Evolutionary conservation across 2,888 invertebrate species (phyloP).

Genomic region (Aplocera efformata): DNA sequence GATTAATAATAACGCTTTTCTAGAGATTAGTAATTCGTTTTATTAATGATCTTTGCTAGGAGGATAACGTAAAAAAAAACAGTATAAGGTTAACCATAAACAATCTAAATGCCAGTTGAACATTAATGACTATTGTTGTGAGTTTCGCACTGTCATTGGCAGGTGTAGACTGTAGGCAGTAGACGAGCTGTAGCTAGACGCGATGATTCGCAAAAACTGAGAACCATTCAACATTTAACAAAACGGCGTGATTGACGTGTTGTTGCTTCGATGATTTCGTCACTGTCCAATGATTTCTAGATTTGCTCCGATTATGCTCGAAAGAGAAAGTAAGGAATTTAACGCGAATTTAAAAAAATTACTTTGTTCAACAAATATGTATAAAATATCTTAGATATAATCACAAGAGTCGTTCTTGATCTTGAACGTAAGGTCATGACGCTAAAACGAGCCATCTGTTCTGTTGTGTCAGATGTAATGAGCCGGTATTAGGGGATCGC

Average conservation of each 20-base stretch:
- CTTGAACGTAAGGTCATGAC: constrained; percentile 37
- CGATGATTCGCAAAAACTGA: constrained; percentile 6
- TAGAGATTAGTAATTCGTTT: no score
- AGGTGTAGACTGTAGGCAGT: constrained; percentile 4
- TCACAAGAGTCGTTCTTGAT: constrained; percentile 22
- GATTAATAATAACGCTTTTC: no score
- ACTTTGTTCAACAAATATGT: constrained; percentile 6
- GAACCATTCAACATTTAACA: no score
- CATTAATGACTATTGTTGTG: constrained; percentile 22
- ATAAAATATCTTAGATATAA: constrained; percentile 21
- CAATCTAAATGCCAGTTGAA: constrained; percentile 29
- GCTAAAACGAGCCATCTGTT: constrained; percentile 30
- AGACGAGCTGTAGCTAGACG: constrained; percentile 1
- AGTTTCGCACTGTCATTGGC: constrained; percentile 3
- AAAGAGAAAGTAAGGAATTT: constrained; percentile 47
- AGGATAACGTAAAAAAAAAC: no score
- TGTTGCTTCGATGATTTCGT: constrained; percentile 36
- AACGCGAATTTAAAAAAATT: constrained; percentile 12
- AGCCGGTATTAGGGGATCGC: constrained; percentile 38
- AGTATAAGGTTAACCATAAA: constrained; percentile 6
- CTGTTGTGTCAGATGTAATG: constrained; percentile 37
- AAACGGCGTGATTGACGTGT: constrained; percentile 46
- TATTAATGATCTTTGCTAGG: no score
- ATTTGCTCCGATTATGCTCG: constrained; percentile 40
- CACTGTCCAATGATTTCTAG: constrained; percentile 42